Conservation (phyloP, 2,797 vertebrate species). For the Alectoris magna region DNA sequence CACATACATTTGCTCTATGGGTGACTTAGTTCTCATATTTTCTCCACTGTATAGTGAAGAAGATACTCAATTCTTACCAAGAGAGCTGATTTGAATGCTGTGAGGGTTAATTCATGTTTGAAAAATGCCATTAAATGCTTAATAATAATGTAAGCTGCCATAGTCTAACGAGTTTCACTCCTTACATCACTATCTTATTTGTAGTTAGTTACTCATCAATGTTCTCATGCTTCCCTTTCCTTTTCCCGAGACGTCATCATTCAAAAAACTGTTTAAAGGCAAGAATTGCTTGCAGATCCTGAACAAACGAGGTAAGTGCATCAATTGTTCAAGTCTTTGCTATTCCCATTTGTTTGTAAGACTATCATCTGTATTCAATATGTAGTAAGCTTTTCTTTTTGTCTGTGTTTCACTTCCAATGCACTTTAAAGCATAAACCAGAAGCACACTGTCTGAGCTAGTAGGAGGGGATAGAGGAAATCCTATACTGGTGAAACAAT, state of each 20-base stretch:
- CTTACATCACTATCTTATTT: conserved; percentile 44
- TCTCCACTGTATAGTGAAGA: background rate
- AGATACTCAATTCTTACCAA: background rate
- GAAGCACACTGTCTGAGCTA: conserved; percentile 41
- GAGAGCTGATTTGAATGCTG: background rate
- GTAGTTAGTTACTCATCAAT: conserved; percentile 56
- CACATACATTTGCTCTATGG: background rate
- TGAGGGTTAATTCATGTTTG: background rate
- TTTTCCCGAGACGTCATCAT: conserved; percentile 66
- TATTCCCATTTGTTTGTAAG: conserved; percentile 56
- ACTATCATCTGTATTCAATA: background rate
- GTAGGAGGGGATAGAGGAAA: conserved; percentile 77
- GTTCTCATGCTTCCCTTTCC: conserved; percentile 80
- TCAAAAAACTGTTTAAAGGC: conserved; percentile 43
- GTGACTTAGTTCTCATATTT: background rate
- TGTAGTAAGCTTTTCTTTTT: conserved; percentile 29
- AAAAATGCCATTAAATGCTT: background rate
- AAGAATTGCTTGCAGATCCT: conserved; percentile 13
- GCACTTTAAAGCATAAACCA: conserved; percentile 56
- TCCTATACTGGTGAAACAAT: conserved; percentile 79
- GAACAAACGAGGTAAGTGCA: conserved; percentile 26
- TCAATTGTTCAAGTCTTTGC: conserved; percentile 55
- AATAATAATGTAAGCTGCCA: background rate
- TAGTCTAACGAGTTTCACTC: background rate
- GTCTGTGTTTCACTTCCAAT: background rate